These are phyloP conservation scores for Pardalotus punctatus DNA, from an alignment of 2,113 vertebrate genomes.

Conservation along the genomic window DNA sequence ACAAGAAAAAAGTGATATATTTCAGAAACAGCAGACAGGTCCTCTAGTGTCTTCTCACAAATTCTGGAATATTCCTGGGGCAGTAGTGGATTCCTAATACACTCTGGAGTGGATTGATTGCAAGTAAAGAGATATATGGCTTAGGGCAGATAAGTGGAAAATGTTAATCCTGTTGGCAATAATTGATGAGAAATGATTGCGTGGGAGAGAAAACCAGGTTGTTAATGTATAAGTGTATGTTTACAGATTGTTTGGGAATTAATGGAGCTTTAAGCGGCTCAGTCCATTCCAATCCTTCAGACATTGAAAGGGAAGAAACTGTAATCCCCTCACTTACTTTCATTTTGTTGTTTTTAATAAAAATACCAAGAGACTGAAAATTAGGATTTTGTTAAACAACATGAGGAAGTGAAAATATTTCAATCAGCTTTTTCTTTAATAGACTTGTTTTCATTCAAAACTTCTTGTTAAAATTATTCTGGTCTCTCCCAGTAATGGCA, in stretches of 20 bases:
- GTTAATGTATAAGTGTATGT: background rate
- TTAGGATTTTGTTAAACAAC: background rate
- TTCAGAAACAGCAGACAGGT: constrained; percentile 50
- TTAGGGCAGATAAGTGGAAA: background rate
- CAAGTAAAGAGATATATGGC: background rate
- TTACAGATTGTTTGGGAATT: background rate
- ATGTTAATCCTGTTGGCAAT: background rate
- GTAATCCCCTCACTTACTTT: background rate
- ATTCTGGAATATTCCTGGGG: constrained; percentile 37
- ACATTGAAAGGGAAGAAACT: background rate
- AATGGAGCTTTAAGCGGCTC: background rate
- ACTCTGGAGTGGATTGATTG: background rate
- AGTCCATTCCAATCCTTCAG: background rate
- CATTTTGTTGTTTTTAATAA: background rate
- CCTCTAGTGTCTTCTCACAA: constrained; percentile 30
- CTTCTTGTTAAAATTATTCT: background rate
- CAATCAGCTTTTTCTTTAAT: background rate
- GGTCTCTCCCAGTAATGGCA: background rate
- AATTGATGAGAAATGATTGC: background rate
- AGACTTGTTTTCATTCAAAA: background rate
- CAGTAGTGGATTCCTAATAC: constrained; percentile 47
- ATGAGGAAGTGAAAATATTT: background rate
- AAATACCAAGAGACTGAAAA: background rate
- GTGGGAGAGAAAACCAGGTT: background rate
- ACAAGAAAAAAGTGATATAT: constrained; percentile 56